A percentile compares a stretch with the other conserved stretches of the same genome.
Evolutionary conservation across 2,888 invertebrate species (phyloP).

Genomic region (Calephelis perditalis): DNA sequence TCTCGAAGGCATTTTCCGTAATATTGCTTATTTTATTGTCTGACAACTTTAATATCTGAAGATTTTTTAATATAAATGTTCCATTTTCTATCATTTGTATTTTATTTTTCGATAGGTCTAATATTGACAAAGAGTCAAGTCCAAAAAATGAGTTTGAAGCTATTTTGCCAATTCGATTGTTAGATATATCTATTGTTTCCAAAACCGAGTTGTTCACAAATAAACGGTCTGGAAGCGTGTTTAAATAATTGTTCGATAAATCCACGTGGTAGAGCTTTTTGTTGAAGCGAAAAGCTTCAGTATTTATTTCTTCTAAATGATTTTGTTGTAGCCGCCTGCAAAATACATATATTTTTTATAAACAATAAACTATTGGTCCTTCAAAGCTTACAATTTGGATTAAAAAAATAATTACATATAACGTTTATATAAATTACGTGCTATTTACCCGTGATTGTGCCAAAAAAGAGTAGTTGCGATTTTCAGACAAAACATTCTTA

Average conservation of each 20-base stretch:
- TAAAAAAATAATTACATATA: too few relatives aligned
- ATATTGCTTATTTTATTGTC: slow-evolving; percentile 82
- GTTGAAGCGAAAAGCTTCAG: slow-evolving; percentile 75
- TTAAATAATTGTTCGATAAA: slow-evolving; percentile 81
- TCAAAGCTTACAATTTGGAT: too few relatives aligned
- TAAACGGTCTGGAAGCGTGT: slow-evolving; percentile 73
- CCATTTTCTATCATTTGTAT: slow-evolving; percentile 78
- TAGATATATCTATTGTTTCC: slow-evolving; percentile 81
- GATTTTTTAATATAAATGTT: slow-evolving; percentile 75
- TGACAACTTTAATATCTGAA: slow-evolving; percentile 82
- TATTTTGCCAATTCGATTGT: slow-evolving; percentile 79
- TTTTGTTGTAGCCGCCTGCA: slow-evolving; percentile 83
- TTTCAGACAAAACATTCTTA: too few relatives aligned
- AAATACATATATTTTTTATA: slow-evolving; percentile 31
- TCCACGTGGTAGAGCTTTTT: slow-evolving; percentile 83
- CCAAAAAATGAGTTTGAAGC: slow-evolving; percentile 78
- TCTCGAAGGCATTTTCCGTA: slow-evolving; percentile 75
- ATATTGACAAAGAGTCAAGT: slow-evolving; percentile 78
- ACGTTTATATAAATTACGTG: too few relatives aligned
- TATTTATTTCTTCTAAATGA: slow-evolving; percentile 79
- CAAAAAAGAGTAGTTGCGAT: too few relatives aligned
- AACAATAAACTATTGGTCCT: neutral
- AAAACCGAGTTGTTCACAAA: slow-evolving; percentile 79
- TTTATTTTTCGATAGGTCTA: slow-evolving; percentile 84
- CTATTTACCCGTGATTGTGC: too few relatives aligned